Conservation (phyloP, 2,113 vertebrate species). For the cattle (Bos taurus) region DNA sequence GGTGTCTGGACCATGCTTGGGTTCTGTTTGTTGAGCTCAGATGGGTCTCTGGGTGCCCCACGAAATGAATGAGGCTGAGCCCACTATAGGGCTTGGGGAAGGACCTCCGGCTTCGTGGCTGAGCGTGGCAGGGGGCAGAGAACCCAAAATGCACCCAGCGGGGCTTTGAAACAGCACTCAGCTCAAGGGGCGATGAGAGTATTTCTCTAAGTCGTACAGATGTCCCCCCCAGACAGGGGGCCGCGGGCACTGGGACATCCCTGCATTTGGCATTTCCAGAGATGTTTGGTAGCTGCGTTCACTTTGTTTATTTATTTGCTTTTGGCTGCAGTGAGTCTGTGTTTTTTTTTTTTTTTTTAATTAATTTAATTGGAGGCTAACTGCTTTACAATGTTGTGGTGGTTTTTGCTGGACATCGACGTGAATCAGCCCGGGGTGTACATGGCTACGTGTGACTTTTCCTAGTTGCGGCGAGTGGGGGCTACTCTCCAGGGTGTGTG, state of each 20-base stretch:
- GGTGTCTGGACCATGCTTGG: background rate
- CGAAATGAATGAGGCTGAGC: background rate
- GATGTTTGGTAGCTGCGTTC: background rate
- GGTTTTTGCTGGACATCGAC: background rate
- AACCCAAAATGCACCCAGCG: accelerated
- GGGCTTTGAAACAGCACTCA: background rate
- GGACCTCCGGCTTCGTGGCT: accelerated
- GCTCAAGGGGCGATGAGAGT: accelerated
- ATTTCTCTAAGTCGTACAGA: accelerated
- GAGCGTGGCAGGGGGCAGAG: accelerated
- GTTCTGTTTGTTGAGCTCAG: background rate
- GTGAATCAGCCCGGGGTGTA: background rate
- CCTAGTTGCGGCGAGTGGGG: accelerated
- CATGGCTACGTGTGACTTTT: accelerated
- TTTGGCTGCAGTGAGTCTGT: background rate
- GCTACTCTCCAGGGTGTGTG: accelerated
- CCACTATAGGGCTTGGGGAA: background rate
- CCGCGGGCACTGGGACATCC: accelerated
- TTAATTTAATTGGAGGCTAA: background rate
- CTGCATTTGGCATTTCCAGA: background rate
- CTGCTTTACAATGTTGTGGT: accelerated
- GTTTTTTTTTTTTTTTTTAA: too few species aligned
- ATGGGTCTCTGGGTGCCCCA: background rate
- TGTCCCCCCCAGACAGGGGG: accelerated
- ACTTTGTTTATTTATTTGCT: background rate